Conservation (phyloP, 2,888 invertebrate genomes). For the Nephrotoma appendiculata region DNA sequence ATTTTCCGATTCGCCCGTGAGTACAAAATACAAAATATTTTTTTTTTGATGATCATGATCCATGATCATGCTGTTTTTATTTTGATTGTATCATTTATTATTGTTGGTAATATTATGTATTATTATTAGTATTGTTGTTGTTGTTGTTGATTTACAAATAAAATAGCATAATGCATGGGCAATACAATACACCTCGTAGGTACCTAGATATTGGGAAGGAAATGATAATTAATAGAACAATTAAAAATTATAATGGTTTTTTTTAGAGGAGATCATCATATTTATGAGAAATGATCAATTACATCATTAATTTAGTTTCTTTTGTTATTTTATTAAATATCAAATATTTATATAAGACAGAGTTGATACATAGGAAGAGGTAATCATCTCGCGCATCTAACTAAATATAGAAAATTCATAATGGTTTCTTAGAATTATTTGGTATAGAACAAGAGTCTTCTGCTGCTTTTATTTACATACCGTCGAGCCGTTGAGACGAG, state of each 20-base stretch:
- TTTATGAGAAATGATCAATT: background rate
- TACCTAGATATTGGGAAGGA: background rate
- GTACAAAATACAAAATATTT: background rate
- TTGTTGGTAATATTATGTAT: too few relatives aligned
- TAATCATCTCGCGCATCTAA: background rate
- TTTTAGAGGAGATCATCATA: background rate
- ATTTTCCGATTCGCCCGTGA: background rate
- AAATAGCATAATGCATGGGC: background rate
- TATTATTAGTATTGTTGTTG: background rate
- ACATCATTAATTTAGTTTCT: background rate
- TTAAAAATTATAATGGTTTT: background rate
- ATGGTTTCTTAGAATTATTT: background rate
- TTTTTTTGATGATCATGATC: background rate
- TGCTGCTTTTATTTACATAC: background rate
- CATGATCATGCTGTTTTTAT: background rate
- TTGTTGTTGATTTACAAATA: background rate
- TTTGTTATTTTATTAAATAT: background rate
- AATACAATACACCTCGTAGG: background rate
- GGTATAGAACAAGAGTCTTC: background rate
- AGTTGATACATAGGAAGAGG: background rate
- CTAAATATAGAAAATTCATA: background rate
- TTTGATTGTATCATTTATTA: background rate
- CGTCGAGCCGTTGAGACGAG: background rate
- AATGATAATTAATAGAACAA: background rate
- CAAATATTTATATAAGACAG: background rate